Evolutionary conservation across 2,888 invertebrate species (phyloP), one percentile per base, ranked within the genome.

Genomic region (Loripinus fragilis): DNA sequence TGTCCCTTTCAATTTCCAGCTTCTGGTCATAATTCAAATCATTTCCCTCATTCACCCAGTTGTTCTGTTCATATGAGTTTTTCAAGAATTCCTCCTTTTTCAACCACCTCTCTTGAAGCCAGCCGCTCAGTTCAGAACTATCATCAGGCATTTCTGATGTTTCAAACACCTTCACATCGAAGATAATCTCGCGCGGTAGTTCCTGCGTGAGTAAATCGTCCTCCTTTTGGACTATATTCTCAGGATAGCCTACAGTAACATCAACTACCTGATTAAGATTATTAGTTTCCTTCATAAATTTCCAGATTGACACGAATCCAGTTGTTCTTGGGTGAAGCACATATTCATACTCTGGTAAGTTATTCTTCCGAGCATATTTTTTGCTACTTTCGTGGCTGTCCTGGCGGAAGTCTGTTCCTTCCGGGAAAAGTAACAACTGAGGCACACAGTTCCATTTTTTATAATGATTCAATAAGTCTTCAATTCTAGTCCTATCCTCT

Each of bases 261-360:
- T 98, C 97, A 93, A 97, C 97, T 25, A 97, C 95, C 0, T 97
- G 96, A 79, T 95, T 95, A 71, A 97, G 93, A 28, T 95, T 95
- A 17, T 95, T 94, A 73, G 94, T 95, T 92, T 87, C 93, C 55
- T 65, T 72, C 83, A 95, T 94, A 48, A 91, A 90, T 71, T 94
- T 91, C 20, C 93, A 91, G 30, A 95, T 90, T 85, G 93, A 94
- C 2, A 92, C 90, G 88, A 95, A 95, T 1, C 97, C 98, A 0
- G 96, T 97, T 15, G 97, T 97, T 83, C 97, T 95, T 0, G 97
- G 97, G 92, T 98, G 97, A 5, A 98, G 94, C 0, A 97, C 96
- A 90, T 96, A 95, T n/a, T 96, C 94, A 90, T 96, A 97, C 67
- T 93, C 93, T 82, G 94, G 85, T 30, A 97, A 94, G 83, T 95